Conservation (phyloP, 1,140 invertebrate genomes). For the Hypothenemus hampei region DNA sequence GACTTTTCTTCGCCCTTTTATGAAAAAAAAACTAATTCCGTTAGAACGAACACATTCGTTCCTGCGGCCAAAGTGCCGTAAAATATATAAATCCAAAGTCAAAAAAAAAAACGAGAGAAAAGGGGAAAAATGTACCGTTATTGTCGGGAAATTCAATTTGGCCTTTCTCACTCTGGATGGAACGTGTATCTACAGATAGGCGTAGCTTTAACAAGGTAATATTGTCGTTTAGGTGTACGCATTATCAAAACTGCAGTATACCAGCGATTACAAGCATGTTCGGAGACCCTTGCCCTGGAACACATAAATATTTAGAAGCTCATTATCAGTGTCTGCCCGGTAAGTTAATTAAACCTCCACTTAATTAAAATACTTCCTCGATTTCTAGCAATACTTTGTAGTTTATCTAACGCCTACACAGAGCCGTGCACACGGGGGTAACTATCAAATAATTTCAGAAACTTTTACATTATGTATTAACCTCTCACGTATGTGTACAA, state of each 20-base stretch:
- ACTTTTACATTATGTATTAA: constrained; percentile 8
- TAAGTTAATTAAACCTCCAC: constrained; percentile 50
- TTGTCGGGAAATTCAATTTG: constrained; percentile 13
- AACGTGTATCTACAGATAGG: constrained; percentile 1
- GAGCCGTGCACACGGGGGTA: not conserved
- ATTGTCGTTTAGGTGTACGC: constrained; percentile 65
- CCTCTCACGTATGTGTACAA: not conserved
- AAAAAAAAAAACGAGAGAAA: too few relatives aligned
- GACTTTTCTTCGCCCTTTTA: too few relatives aligned
- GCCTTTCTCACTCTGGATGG: constrained; percentile 15
- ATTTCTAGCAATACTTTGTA: constrained; percentile 32
- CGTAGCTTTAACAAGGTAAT: constrained; percentile 13
- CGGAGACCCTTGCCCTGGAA: constrained; percentile 90
- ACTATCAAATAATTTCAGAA: not conserved
- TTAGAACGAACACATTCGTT: too few relatives aligned
- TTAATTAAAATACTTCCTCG: constrained; percentile 35
- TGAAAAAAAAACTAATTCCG: too few relatives aligned
- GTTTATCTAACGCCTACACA: constrained; percentile 17
- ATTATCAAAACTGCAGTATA: constrained; percentile 89
- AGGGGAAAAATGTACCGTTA: too few relatives aligned
- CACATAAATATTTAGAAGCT: constrained; percentile 92
- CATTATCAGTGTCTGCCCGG: constrained; percentile 90
- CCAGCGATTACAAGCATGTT: constrained; percentile 83
- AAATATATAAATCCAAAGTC: too few relatives aligned
- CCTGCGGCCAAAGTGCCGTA: too few relatives aligned